A percentile compares a stretch with the other conserved stretches of the same genome.
These are phyloP conservation scores for Torymus aiolomorphi DNA, from an alignment of 2,888 invertebrate species.

Conservation along the genomic window DNA sequence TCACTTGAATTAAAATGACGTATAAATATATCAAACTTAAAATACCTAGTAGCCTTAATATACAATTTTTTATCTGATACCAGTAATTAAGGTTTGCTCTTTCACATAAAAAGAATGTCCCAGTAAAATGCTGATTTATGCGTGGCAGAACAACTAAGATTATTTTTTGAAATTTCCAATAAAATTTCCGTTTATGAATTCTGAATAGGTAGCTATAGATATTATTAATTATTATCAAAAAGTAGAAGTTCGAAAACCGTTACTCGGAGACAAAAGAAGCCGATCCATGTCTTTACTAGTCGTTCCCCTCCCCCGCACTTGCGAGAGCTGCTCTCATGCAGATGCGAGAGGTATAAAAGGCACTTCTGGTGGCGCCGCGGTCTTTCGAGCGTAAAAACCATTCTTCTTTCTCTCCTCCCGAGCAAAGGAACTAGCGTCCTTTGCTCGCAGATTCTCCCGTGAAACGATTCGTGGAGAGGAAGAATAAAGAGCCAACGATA, in stretches of 20 bases:
- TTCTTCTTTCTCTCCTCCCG: constrained; percentile 3
- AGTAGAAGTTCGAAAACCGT: not conserved
- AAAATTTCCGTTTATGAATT: too few relatives aligned
- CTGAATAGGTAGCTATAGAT: too few relatives aligned
- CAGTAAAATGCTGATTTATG: too few relatives aligned
- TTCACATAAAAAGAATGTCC: too few relatives aligned
- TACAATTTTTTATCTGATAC: too few relatives aligned
- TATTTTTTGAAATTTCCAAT: too few relatives aligned
- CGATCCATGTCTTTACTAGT: not conserved
- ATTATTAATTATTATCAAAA: too few relatives aligned
- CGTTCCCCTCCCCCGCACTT: not conserved
- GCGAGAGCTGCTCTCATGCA: constrained; percentile 10
- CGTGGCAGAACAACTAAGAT: too few relatives aligned
- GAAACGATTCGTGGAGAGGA: constrained; percentile 4
- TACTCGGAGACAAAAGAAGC: constrained; percentile 6
- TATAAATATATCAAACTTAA: too few relatives aligned
- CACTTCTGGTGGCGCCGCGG: constrained; percentile 15
- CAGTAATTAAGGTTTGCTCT: too few relatives aligned
- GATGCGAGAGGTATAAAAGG: constrained; percentile 31
- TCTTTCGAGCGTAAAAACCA: constrained; percentile 43
- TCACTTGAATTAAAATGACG: too few relatives aligned
- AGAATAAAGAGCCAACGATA: not conserved
- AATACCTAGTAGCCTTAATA: too few relatives aligned
- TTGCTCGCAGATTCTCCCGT: not conserved
- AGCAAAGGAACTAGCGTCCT: constrained; percentile 13